These are phyloP conservation scores for Oreochromis mossambicus DNA, from an alignment of 2,797 vertebrate genomes.

Conservation along the genomic window DNA sequence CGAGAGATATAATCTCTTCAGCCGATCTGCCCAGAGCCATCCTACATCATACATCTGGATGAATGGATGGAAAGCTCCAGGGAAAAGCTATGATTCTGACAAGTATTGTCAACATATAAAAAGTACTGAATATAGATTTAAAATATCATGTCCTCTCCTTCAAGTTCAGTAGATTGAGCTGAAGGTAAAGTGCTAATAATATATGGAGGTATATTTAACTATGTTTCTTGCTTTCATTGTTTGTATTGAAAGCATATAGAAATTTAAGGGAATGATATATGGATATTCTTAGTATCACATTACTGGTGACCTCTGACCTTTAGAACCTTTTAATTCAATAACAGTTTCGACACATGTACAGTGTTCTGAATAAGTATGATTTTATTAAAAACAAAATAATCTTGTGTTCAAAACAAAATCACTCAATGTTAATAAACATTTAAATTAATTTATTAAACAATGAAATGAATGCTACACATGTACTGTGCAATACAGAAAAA, in stretches of 20 bases:
- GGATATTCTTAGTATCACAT: neutral
- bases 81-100: neutral
- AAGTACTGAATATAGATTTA: neutral
- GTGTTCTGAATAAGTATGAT: neutral
- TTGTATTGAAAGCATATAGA: neutral
- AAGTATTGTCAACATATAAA: neutral
- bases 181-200: neutral
- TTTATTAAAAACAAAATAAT: neutral
- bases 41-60: neutral
- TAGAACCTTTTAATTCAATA: neutral
- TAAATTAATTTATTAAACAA: neutral
- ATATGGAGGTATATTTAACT: neutral
- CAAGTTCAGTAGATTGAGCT: neutral
- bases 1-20: neutral
- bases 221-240: neutral
- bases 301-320: neutral
- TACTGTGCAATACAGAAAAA: neutral
- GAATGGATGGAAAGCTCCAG: neutral
- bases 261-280: neutral
- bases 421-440: neutral
- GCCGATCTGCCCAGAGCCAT: neutral
- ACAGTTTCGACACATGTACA: neutral
- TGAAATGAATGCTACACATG: neutral
- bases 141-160: neutral
- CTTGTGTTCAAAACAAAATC: neutral